phyloP scores from a whole-genome alignment of 2,113 vertebrate genomes.

The Labeo rohita region DNA sequence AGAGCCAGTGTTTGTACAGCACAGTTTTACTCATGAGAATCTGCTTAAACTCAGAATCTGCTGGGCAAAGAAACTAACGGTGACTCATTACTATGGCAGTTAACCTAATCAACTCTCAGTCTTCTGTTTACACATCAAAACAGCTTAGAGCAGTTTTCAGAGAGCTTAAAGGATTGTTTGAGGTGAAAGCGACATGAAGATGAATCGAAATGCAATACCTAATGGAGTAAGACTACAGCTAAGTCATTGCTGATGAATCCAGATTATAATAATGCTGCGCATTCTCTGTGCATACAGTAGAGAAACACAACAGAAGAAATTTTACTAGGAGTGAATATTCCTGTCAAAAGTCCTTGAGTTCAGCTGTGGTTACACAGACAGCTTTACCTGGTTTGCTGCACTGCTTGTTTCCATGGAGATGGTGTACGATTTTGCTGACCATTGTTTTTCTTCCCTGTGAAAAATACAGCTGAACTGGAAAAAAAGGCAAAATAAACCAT shows the following conservation, averaged over 20 bases:
- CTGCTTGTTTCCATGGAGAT: constrained; percentile 59
- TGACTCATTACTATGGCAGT: constrained; percentile 41
- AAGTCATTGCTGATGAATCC: not conserved
- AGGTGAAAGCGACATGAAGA: not conserved
- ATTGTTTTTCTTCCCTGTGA: not conserved
- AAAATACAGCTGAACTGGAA: constrained; percentile 18
- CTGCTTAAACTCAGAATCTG: constrained; percentile 33
- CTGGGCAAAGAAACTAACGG: constrained; percentile 3
- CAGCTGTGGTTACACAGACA: constrained; percentile 27
- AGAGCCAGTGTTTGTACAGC: constrained; percentile 31
- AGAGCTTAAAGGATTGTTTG: not conserved
- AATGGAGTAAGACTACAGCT: not conserved
- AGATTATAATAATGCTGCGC: not conserved
- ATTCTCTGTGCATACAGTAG: not conserved
- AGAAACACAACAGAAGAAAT: not conserved
- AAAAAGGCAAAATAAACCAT: constrained; percentile 11
- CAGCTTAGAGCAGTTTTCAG: constrained; percentile 15
- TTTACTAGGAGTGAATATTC: constrained; percentile 30
- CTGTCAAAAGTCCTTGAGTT: constrained; percentile 36
- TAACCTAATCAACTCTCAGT: constrained; percentile 42
- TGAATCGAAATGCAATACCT: not conserved
- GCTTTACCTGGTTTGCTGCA: constrained; percentile 31
- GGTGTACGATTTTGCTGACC: constrained; percentile 46
- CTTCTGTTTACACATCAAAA: constrained; percentile 33
- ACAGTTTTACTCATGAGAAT: constrained; percentile 31